phyloP scores from a whole-genome alignment of 2,113 vertebrate genomes.

The Cinclus mexicanus region DNA sequence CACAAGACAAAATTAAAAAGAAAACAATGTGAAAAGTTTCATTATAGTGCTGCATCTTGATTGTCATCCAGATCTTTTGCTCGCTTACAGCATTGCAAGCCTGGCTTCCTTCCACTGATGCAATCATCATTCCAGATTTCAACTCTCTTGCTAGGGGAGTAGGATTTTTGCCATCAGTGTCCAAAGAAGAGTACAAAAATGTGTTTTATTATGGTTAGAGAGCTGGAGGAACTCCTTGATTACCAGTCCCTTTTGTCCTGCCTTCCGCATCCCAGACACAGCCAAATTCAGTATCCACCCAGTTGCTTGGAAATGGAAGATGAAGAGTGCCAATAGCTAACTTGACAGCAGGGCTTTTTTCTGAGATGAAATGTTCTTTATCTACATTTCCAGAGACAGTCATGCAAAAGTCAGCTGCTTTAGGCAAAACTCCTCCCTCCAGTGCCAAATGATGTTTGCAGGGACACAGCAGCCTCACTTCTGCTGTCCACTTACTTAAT shows the following conservation, averaged over 20 bases:
- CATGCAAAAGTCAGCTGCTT: neutral
- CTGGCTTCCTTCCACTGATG: constrained; percentile 25
- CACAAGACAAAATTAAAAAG: neutral
- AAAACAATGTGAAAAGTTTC: neutral
- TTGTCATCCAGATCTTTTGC: constrained; percentile 19
- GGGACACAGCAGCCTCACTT: neutral
- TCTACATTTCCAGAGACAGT: constrained; percentile 14
- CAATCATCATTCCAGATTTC: neutral
- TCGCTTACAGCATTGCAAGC: neutral
- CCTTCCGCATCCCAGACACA: neutral
- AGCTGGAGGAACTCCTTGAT: neutral
- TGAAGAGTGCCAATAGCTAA: neutral
- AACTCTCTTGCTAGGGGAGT: neutral
- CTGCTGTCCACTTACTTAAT: neutral
- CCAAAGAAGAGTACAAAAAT: constrained; percentile 13
- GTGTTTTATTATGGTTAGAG: neutral
- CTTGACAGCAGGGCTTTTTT: neutral
- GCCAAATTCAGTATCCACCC: neutral
- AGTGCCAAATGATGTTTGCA: neutral
- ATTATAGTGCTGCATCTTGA: neutral
- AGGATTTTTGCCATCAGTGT: neutral
- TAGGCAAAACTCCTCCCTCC: neutral
- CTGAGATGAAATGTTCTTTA: constrained; percentile 22
- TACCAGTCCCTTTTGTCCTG: neutral
- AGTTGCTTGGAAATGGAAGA: neutral